Evolutionary conservation across 2,113 vertebrate genomes (phyloP), one percentile per base, ranked within the genome.

Genomic region (Rana temporaria): DNA sequence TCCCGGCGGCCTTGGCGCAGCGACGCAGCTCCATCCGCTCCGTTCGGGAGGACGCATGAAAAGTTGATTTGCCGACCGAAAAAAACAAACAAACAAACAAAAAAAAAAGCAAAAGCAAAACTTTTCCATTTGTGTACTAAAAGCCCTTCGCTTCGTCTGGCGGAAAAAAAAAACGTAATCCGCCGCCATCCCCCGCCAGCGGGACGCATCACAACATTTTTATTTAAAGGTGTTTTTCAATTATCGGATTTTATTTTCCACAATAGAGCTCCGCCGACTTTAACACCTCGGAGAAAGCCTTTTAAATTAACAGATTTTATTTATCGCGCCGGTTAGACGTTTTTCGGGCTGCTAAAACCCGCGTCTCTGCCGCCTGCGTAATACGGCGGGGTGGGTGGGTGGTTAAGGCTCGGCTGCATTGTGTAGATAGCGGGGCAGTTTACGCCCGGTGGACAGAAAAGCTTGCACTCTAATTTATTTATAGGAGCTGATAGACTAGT

Each of bases 221-320:
- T 85, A 78, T 87, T 92, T 89, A 89, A 66, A 81, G 88, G 26
- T 75, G 64, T 86, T 88, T 88, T 90, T 90, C 89, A 92, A 92
- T 91, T 89, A 92, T 81, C 90, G 90, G 90, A 82, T 90, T 93
- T 92, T 92, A 89, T 91, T 92, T 91, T 90, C 88, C 87, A 73
- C 87, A 86, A 86, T 78, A 81, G 22, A 83, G 82, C 87, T 91
- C 87, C 88, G 84, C 85, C 0, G 82, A 90, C 86, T 87, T 84
- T 87, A 88, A 87, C 86, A 88, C 87, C 86, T 88, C 0, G 77
- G 85, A 84, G 90, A 89, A 88, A 94, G 82, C 88, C 84, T 91
- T 93, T 92, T 91, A 92, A 92, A 92, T 92, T 87, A 91, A 88
- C 90, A 88, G 91, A 90, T 93, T 92, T 92, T 91, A 89, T 91